A percentile compares a stretch with the other conserved stretches of the same genome.
These are phyloP conservation scores for Geotrupes spiniger DNA, from an alignment of 2,888 invertebrate genomes.

Conservation along the genomic window DNA sequence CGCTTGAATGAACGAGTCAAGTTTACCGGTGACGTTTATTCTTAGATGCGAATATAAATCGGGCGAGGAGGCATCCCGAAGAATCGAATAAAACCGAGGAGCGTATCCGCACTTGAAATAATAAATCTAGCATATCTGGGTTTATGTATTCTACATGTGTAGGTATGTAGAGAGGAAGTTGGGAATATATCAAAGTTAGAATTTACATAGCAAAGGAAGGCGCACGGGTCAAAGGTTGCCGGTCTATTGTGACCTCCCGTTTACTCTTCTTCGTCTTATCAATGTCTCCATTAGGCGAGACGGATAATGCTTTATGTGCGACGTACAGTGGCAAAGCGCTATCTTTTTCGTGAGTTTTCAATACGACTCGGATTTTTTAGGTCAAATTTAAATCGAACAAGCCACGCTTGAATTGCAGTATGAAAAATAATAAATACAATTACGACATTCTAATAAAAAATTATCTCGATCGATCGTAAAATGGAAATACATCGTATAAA, in stretches of 20 bases:
- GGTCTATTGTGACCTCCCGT: slow-evolving; percentile 25
- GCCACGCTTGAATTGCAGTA: no score
- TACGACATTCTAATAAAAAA: no score
- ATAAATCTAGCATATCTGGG: slow-evolving; percentile 22
- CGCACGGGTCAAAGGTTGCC: slow-evolving; percentile 19
- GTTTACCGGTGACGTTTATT: no score
- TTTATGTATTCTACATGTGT: slow-evolving; percentile 23
- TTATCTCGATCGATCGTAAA: no score
- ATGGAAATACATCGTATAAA: no score
- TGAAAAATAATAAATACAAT: no score
- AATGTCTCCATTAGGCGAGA: slow-evolving; percentile 20
- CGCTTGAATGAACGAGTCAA: no score
- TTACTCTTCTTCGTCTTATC: slow-evolving; percentile 23
- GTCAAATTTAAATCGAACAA: no score
- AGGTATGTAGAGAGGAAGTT: slow-evolving; percentile 18
- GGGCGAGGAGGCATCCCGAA: slow-evolving; percentile 3
- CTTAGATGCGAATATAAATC: background rate
- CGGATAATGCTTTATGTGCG: slow-evolving; percentile 13
- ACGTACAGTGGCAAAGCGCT: background rate
- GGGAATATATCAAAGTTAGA: slow-evolving; percentile 22
- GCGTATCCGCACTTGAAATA: slow-evolving; percentile 22
- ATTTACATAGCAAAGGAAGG: slow-evolving; percentile 24
- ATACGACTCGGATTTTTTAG: no score
- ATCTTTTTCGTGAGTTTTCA: no score
- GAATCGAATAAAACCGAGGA: slow-evolving; percentile 12